Percentiles rank a stretch among this genome's conserved stretches.
These are phyloP conservation scores for Sarcophaga carnaria DNA, from an alignment of 2,888 invertebrate genomes.

Conservation along the genomic window DNA sequence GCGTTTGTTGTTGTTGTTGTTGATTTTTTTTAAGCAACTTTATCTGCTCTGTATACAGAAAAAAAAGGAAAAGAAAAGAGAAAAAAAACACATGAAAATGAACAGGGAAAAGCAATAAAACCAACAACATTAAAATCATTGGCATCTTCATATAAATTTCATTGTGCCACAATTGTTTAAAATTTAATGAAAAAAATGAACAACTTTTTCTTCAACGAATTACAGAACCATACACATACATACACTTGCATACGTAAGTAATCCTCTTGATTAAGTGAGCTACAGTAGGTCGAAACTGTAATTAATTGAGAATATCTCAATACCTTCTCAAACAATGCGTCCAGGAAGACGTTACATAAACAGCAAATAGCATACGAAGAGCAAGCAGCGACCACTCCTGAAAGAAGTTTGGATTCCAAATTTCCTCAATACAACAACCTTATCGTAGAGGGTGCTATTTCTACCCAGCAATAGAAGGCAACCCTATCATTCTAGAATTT, in stretches of 20 bases:
- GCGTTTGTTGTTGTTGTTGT: not conserved
- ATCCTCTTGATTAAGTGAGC: no score
- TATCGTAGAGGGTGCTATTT: no score
- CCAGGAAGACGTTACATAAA: no score
- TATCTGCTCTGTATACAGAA: slow-evolving; percentile 31
- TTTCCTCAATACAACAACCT: no score
- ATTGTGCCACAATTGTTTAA: slow-evolving; percentile 69
- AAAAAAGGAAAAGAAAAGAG: not conserved
- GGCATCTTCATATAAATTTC: slow-evolving; percentile 67
- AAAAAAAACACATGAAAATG: slow-evolving; percentile 33
- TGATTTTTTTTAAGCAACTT: slow-evolving; percentile 52
- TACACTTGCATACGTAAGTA: not conserved
- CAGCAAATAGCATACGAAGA: no score
- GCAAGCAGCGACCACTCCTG: no score
- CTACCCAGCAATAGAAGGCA: no score
- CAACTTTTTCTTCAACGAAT: slow-evolving; percentile 47
- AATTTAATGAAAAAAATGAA: slow-evolving; percentile 59
- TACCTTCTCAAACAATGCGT: no score
- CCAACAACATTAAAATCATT: slow-evolving; percentile 53
- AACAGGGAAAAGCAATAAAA: slow-evolving; percentile 6
- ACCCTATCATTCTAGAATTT: no score
- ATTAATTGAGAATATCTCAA: no score
- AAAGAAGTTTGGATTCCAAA: no score
- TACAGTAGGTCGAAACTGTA: no score
- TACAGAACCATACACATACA: not conserved